Base-by-base conservation (phyloP, 2,113 vertebrate species). In the Erythrocercus mccallii region DNA sequence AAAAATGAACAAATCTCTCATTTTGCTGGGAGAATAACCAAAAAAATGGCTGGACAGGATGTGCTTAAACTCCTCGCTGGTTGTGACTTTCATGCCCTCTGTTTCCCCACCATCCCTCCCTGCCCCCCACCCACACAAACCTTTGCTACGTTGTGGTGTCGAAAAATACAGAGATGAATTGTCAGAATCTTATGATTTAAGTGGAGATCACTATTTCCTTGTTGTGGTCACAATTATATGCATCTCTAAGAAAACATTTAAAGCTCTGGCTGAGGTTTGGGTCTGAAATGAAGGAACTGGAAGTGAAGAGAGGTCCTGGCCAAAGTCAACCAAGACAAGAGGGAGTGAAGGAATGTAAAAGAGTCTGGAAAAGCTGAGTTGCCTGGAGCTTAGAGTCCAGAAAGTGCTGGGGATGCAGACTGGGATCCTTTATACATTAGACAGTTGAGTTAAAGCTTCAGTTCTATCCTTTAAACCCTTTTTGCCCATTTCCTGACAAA, bases 271-370 rank as follows among this genome's bases (percentile, higher is more conserved):
- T 82, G 81, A 84, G 74, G 45, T 62, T 82, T 90, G 48, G n/a
- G 50, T 70, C 70, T 61, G 61, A 84, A 83, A 8, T 38, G 61
- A 76, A 92, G 25, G 40, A 91, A 64, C 17, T 42, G 30, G 53
- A 74, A 86, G 25, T 37, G 42, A 31, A 53, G 65, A 79, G 56
- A 74, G 19, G 44, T 56, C 19, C 53, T 87, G 81, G 94, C 92
- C 94, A 94, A 96, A 94, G 81, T 92, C 91, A 96, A 81, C 88
- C 64, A 84, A 94, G 76, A 68, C 80, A 78, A 81, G 74, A 91
- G 42, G 47, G 60, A 97, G 53, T 61, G 65, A 81, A 94, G 47
- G 86, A 89, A 86, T 81, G 76, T 22, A 42, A 79, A 10, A 76
- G 48, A 88, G 71, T 40, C 64, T 95, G 94, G 86, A 94, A 95